Evolutionary conservation across 2,888 invertebrate species (phyloP).

Genomic region (Gerosis bhagava): DNA sequence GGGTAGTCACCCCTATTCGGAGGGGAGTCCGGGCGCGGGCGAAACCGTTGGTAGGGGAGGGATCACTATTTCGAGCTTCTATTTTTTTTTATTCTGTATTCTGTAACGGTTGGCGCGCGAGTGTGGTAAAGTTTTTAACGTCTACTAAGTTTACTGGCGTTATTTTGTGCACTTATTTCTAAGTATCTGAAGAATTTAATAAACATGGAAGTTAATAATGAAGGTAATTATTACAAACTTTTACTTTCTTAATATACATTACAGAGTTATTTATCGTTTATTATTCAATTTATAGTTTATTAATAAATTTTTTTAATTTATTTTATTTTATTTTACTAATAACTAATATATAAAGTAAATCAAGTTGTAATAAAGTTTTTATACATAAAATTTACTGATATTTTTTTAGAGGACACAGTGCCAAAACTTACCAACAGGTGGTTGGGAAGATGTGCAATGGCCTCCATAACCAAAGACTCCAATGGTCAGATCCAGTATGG

Average conservation of each 20-base stretch:
- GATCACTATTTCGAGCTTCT: slow-evolving; percentile 60
- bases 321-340: too few species aligned
- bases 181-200: too few species aligned
- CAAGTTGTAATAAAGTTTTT: too few species aligned
- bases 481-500: slow-evolving; percentile 87
- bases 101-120: slow-evolving; percentile 46
- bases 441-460: slow-evolving; percentile 89
- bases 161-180: too few species aligned
- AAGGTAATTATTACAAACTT: slow-evolving; percentile 2
- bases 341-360: too few species aligned
- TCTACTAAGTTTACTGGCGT: slow-evolving; percentile 1
- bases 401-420: too few species aligned
- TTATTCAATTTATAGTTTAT: too few species aligned
- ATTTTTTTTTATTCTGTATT: slow-evolving; percentile 53
- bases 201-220: not conserved
- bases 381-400: too few species aligned
- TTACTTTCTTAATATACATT: too few species aligned
- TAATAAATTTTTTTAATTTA: too few species aligned
- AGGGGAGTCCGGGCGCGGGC: slow-evolving; percentile 73
- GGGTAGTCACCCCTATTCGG: slow-evolving; percentile 76
- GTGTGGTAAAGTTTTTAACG: slow-evolving; percentile 42
- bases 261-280: too few species aligned
- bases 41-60: slow-evolving; percentile 65
- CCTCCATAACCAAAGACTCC: slow-evolving; percentile 86
- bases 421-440: too few species aligned